These are phyloP conservation scores for Rhagoletis zephyria DNA, from an alignment of 1,140 invertebrate species.

Conservation along the genomic window DNA sequence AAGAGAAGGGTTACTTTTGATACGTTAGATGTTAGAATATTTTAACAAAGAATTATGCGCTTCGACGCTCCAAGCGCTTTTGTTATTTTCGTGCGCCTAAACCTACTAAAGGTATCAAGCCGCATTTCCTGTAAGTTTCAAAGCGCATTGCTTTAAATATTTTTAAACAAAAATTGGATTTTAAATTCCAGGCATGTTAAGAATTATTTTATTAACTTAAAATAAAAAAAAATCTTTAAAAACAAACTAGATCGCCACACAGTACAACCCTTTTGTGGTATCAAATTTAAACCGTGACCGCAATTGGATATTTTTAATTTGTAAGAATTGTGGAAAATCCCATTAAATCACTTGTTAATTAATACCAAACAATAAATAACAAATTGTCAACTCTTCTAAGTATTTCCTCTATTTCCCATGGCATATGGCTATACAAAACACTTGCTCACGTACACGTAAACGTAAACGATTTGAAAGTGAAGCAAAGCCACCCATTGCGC, in stretches of 20 bases:
- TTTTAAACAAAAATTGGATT: neutral
- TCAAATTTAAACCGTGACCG: neutral
- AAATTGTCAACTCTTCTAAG: neutral
- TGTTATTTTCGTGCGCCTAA: too few relatives aligned
- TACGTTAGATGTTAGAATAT: too few relatives aligned
- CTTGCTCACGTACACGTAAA: neutral
- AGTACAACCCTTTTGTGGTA: neutral
- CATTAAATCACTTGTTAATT: slow-evolving; percentile 43
- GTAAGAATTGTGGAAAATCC: slow-evolving; percentile 27
- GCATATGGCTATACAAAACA: neutral
- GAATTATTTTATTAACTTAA: too few relatives aligned
- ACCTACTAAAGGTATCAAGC: too few relatives aligned
- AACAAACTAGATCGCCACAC: too few relatives aligned
- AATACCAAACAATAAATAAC: slow-evolving; percentile 46
- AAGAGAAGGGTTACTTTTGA: too few relatives aligned
- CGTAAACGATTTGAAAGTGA: neutral
- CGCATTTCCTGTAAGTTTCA: neutral
- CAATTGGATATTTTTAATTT: neutral
- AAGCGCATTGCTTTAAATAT: neutral
- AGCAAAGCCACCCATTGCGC: neutral
- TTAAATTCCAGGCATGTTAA: neutral
- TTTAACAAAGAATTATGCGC: too few relatives aligned
- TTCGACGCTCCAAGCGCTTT: too few relatives aligned
- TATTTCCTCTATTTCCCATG: too few relatives aligned
- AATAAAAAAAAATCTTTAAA: too few relatives aligned